Evolutionary conservation across 23 tunicate species (phyloP).

Genomic region (Phallusia fumigata): DNA sequence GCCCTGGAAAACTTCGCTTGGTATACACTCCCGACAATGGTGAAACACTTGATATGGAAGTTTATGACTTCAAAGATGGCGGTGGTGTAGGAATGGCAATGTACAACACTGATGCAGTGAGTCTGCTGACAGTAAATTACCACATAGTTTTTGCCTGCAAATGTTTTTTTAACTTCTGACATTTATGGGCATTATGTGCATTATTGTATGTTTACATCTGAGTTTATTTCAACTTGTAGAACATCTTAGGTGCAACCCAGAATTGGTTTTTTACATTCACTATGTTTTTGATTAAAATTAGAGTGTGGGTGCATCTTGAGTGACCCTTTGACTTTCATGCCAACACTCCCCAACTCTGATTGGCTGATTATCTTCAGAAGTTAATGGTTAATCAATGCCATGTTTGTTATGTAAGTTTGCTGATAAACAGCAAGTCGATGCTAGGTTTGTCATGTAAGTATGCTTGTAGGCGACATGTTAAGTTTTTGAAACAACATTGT

Average conservation of each 20-base stretch:
- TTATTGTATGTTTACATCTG: neutral
- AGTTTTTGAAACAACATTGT: neutral
- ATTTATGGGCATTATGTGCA: neutral
- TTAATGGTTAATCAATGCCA: neutral
- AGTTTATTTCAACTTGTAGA: neutral
- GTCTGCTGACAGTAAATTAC: neutral
- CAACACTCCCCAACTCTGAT: neutral
- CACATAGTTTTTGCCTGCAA: no score
- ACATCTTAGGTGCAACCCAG: no score
- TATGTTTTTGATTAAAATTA: neutral
- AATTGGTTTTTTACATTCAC: neutral
- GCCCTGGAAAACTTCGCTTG: constrained; percentile 81
- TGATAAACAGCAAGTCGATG: neutral
- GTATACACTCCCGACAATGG: constrained; percentile 80
- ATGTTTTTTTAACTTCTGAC: neutral
- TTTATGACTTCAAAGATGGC: constrained; percentile 87
- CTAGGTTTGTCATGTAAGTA: neutral
- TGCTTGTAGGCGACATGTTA: neutral
- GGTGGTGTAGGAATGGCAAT: constrained; percentile 99
- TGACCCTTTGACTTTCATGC: neutral
- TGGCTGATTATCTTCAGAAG: neutral
- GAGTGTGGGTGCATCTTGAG: neutral
- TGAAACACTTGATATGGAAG: constrained; percentile 68
- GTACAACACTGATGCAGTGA: constrained; percentile 96
- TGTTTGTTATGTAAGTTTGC: neutral